Base-by-base conservation (phyloP, 2,888 invertebrate genomes). In the Mythimna impura region DNA sequence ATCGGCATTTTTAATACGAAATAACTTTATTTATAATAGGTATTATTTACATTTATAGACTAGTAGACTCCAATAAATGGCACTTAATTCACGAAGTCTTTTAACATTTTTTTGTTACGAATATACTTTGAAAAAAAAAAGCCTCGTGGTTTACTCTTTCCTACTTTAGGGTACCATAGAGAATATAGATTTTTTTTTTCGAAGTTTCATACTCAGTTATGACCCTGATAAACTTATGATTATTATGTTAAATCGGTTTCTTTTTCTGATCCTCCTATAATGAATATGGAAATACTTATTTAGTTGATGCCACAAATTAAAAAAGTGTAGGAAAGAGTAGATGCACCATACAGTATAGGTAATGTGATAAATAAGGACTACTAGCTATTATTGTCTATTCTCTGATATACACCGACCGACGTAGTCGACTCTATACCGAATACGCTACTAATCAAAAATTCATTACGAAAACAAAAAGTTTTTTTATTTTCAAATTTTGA, bases 381-480 rank as follows among this genome's bases (percentile, higher is more conserved):
- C 76, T 77, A 70, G 71, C 87, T 91, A 90, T 91, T 91, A 91
- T 91, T 91, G 91, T 91, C 91, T 91, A 89, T 89, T 80, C 66
- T 83, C 82, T 88, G 88, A 89, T 90, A 90, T 87, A 77, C 22
- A 81, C 57, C 80, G 83, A 83, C 75, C 22, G 40, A 55, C 63
- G 36, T 57, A 73, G 77, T 62, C 77, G 77, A 67, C 30, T 65
- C 9, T 25, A 66, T 82, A 78, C 8, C 54, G 50, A 30, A 66
- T 71, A 61, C 65, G 66, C 30, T 22, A 54, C 34, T 34, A 54
- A 52, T 40, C n/a, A 52, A 75, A 30, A 68, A 54, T 22, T 70
- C 36, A 25, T 58, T 17, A 30, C 3, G 10, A 71, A 2, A 22
- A 8, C 1, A 9, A 36, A 60, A 58, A 57, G 20, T 14, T 14